These are phyloP conservation scores for Bos indicus DNA, from an alignment of 2,113 vertebrate species.

Conservation along the genomic window DNA sequence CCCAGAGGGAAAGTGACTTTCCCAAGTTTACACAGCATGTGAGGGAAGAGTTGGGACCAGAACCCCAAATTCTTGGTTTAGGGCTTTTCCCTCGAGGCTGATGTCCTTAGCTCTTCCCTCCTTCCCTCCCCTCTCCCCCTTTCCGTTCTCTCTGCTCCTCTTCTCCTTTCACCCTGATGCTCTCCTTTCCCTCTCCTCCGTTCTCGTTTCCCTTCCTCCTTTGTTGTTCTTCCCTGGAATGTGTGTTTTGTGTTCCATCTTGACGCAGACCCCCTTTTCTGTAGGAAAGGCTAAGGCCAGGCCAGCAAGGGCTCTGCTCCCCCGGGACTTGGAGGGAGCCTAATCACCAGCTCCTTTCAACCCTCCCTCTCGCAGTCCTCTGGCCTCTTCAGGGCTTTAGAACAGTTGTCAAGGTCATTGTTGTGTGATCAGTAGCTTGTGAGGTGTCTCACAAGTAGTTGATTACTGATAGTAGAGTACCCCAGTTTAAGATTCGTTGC, in stretches of 20 bases:
- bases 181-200: background rate
- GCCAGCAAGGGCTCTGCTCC: background rate
- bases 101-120: background rate
- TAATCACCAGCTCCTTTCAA: no score
- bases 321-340: background rate
- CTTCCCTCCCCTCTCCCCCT: background rate
- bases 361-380: background rate
- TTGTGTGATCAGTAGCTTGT: background rate
- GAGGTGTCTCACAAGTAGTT: background rate
- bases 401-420: background rate
- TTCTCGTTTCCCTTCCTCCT: background rate
- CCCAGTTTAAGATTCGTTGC: background rate
- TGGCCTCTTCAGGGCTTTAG: background rate
- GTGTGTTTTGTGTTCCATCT: constrained; percentile 62
- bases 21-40: background rate
- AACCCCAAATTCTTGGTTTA: background rate
- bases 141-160: background rate
- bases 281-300: background rate
- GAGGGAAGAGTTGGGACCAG: background rate
- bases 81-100: background rate
- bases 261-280: background rate
- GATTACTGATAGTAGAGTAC: background rate
- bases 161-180: background rate
- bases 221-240: background rate
- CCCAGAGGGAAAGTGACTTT: background rate